Evolutionary conservation across 2,113 vertebrate species (phyloP), one percentile per base, ranked within the genome.

Genomic region (Oryzias melastigma): DNA sequence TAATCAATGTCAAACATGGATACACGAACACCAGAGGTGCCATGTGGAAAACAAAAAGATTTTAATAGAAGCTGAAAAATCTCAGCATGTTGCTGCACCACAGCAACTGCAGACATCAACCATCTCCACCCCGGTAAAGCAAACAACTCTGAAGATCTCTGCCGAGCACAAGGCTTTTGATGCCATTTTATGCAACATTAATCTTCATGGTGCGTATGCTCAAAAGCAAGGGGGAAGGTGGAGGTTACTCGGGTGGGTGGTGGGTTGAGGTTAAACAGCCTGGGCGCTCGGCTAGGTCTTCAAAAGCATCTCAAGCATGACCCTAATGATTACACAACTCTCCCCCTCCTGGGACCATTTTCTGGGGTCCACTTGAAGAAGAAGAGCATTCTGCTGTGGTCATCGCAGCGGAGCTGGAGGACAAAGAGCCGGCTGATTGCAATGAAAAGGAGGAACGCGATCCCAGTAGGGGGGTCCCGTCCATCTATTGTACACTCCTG

Each of bases 161-260:
- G 67, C 70, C 68, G 69, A 60, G 75, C 82, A 81, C 75, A 58
- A 47, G 61, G 55, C 47, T 63, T 48, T 49, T 59, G 78, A 84
- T 79, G 76, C 68, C 63, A 87, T 88, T 89, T 88, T 84, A 89
- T 82, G 87, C 84, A 85, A 82, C 84, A 85, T 83, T 88, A 87
- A 80, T 87, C 80, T 74, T 57, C 48, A 41, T 70, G 62, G 60
- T 59, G 74, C 65, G 51, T 73, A 57, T 67, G 53, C 75, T 63
- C 68, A 58, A 62, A 22, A n/a, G 40, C 46, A 47, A 4, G 46
- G 46, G 61, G 45, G 3, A 7, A 29, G 47, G 24, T 50, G 58
- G 13, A 64, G 51, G 48, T 14, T 17, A 42, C 47, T 20, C 78
- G 53, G 67, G 22, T 43, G 48, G 73, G 52, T 52, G 57, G 53